Base-by-base conservation (phyloP, 2,797 vertebrate species). In the Sebastes cheni region DNA sequence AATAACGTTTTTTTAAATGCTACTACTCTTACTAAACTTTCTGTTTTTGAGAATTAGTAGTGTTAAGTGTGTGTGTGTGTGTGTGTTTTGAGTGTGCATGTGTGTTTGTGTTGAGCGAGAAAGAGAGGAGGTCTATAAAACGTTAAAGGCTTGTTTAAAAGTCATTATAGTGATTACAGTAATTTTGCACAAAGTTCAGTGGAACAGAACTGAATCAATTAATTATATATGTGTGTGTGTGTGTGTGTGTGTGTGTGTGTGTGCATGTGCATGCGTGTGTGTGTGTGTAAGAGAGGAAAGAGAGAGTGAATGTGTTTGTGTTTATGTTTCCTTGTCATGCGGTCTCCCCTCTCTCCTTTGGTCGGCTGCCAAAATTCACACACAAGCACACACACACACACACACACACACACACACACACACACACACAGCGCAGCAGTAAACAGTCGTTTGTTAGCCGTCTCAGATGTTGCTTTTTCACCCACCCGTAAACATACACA, bases 381-480 rank as follows among this genome's bases (percentile, higher is more conserved):
- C 50, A 27, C 58, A 30, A 70, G 67, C 77, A 62, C 77, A 81
- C 8, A 70, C 65, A 68, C 74, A 70, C 72, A 77, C 65, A 84
- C 72, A 80, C 66, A 62, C 75, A 70, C 73, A 72, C 68, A 25
- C 64, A 58, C 50, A n/a, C 52, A 22, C 74, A 70, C 64, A 54
- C 39, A 23, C 58, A 16, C 70, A 70, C 64, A 27, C 58, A 27
- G 68, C 13, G 5, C 79, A 60, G 86, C 84, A 83, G 87, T 94
- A 93, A 92, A 94, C 91, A 93, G 64, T 82, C 46, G 70, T 93
- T 91, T 88, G 90, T 92, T 91, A 87, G 75, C 77, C 14, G 29
- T 78, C 83, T 91, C 80, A 89, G 80, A 87, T 91, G 87, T 93
- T 93, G 88, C 83, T 88, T 92, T 94, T 92, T 94, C 89, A 89